Base-by-base conservation (phyloP, 2,888 invertebrate genomes). In the Stenoptilia bipunctidactyla region DNA sequence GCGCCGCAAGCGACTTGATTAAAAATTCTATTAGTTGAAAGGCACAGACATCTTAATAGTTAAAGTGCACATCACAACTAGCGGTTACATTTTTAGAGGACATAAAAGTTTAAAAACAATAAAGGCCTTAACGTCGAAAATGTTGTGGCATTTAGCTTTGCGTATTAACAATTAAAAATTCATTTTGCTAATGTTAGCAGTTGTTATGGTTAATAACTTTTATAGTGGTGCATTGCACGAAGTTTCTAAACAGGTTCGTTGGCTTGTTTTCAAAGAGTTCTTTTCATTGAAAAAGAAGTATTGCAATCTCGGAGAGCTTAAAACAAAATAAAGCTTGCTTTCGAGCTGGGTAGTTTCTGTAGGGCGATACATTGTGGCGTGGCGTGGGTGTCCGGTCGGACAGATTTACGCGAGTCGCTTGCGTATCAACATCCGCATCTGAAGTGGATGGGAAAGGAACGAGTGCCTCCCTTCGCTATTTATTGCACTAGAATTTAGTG, bases 11-110 rank as follows among this genome's bases (percentile, higher is more conserved):
- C 71, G 70, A 79, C 77, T 74, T 82, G 79, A 82, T 82, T 82
- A 80, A 83, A 82, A 79, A 82, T 79, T 79, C 80, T 82, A 82
- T 82, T 83, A 80, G 77, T 79, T 75, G 67, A 77, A 82, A 80
- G 71, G 72, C 72, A 61, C 66, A 69, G 76, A 72, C 70, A 61
- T 68, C 67, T 69, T 77, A 75, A 77, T 75, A 76, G 72, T 72
- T 74, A 72, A 73, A 76, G 70, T 72, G 72, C 67, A 67, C 59
- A 58, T 45, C 51, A 61, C 53, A 58, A 58, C 56, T 62, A 58
- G 53, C 47, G 55, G 56, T 55, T 55, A 58, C 42, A 44, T 35
- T 42, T 41, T 15, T 41, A 34, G 38, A 34, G 36, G 38, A 36
- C 36, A 38, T 40, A n/a, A 30, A 30, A 30, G 30, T 30, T 30